phyloP scores from a whole-genome alignment of 2,113 vertebrate species.

The Illadopsis cleaveri region DNA sequence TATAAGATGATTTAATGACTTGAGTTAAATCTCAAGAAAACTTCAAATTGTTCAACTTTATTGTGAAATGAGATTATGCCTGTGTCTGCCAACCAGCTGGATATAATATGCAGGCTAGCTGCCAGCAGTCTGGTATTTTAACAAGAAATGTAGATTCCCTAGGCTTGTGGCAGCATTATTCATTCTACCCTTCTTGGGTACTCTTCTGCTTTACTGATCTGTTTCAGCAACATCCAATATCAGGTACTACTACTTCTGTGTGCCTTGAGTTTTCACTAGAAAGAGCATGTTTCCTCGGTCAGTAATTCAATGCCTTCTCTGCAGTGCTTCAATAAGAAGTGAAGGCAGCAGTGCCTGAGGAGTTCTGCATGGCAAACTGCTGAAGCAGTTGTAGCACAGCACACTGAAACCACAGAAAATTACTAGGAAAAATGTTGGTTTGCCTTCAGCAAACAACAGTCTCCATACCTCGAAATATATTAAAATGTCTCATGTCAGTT shows the following conservation, averaged over 20 bases:
- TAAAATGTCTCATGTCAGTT: not conserved
- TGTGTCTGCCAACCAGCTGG: not conserved
- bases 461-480: not conserved
- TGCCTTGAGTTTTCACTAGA: not conserved
- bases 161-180: not conserved
- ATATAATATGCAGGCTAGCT: not conserved
- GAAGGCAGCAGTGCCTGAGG: fast-evolving
- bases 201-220: not conserved
- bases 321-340: not conserved
- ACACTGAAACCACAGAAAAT: not conserved
- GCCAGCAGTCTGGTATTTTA: not conserved
- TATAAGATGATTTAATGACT: not conserved
- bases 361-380: not conserved
- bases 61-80: not conserved
- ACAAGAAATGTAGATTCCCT: not conserved
- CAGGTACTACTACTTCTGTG: not conserved
- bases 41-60: not conserved
- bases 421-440: not conserved
- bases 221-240: not conserved
- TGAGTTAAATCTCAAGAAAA: not conserved
- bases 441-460: not conserved
- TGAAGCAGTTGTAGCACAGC: not conserved
- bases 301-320: not conserved
- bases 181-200: not conserved
- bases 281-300: fast-evolving